Conservation (phyloP, 2,888 invertebrate genomes). For the Ommatoiulus sabulosus region DNA sequence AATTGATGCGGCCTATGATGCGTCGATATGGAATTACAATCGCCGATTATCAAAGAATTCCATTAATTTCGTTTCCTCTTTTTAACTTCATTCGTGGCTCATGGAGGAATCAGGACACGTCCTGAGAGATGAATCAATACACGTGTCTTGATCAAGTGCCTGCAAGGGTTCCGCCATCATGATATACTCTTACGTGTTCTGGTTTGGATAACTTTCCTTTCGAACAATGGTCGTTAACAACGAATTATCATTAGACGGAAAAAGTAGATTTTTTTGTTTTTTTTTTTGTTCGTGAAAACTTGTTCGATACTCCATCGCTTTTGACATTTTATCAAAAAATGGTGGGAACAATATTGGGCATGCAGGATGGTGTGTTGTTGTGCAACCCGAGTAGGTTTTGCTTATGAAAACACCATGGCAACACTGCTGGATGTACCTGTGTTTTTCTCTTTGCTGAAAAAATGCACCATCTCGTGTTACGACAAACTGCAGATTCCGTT, state of each 20-base stretch:
- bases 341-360: no score
- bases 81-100: not conserved
- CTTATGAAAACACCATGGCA: no score
- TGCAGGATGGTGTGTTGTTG: no score
- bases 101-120: not conserved
- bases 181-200: not conserved
- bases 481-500: no score
- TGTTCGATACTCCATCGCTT: no score
- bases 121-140: not conserved
- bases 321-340: no score
- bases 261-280: not conserved
- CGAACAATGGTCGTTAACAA: not conserved
- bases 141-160: not conserved
- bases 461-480: no score
- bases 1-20: not conserved
- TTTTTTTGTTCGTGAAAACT: no score
- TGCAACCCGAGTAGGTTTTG: no score
- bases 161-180: not conserved
- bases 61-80: not conserved
- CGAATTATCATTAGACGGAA: not conserved
- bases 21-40: slow-evolving; percentile 4
- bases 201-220: not conserved
- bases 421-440: no score
- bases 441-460: no score
- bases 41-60: slow-evolving; percentile 31